Conservation (phyloP, 2,797 vertebrate genomes). For the Semotilus atromaculatus region DNA sequence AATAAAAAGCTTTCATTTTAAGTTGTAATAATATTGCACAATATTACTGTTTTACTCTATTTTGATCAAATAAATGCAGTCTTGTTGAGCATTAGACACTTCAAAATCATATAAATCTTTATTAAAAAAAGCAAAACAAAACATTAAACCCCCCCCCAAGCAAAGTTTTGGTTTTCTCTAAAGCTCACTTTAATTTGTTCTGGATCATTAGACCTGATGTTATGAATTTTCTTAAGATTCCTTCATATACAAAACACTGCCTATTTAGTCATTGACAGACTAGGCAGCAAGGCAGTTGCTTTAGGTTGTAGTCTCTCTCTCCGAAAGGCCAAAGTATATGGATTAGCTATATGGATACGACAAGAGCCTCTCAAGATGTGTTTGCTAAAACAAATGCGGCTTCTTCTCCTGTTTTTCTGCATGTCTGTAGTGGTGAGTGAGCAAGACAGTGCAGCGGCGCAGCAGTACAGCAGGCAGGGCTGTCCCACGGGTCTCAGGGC, state of each 20-base stretch:
- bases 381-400: conserved; percentile 23
- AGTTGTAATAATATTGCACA: background rate
- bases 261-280: background rate
- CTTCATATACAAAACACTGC: background rate
- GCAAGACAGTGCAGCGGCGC: conserved; percentile 92
- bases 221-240: background rate
- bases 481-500: conserved; percentile 92
- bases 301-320: background rate
- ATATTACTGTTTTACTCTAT: background rate
- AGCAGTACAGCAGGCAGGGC: conserved; percentile 94
- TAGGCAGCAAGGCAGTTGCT: background rate
- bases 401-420: conserved; percentile 31
- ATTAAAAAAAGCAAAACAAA: too few species aligned
- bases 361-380: conserved; percentile 18
- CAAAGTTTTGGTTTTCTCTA: background rate
- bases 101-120: too few species aligned
- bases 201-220: background rate
- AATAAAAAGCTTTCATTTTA: background rate
- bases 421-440: conserved; percentile 82
- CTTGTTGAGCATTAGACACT: background rate
- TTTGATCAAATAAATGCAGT: background rate
- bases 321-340: conserved; percentile 22
- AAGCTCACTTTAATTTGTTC: background rate
- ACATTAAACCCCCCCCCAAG: too few species aligned
- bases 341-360: conserved; percentile 22